Conservation (phyloP, 1,140 invertebrate genomes). For the Zaprionus kolodkinae region DNA sequence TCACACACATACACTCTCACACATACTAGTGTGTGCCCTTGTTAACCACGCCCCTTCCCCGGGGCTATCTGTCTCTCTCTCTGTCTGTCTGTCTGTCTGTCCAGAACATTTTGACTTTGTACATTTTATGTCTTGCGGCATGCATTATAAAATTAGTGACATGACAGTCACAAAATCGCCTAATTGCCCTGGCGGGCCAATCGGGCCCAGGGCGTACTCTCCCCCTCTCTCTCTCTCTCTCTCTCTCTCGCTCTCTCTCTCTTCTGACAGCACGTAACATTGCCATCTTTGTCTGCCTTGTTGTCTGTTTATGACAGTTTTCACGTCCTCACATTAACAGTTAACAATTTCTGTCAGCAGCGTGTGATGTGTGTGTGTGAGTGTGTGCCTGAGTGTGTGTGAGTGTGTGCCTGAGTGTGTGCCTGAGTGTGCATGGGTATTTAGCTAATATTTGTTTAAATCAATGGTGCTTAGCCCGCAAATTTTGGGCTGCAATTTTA, state of each 20-base stretch:
- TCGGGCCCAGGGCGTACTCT: neutral
- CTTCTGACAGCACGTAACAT: neutral
- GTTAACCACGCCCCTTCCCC: constrained; percentile 7
- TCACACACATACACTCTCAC: neutral
- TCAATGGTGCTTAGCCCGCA: constrained; percentile 57
- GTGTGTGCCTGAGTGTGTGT: neutral
- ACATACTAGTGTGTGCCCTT: neutral
- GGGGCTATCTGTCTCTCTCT: constrained; percentile 3
- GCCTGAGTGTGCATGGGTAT: constrained; percentile 13
- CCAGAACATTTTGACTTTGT: constrained; percentile 56
- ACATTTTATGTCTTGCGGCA: constrained; percentile 66
- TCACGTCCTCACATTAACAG: constrained; percentile 38
- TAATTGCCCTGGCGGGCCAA: constrained; percentile 27
- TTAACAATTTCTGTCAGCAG: constrained; percentile 39
- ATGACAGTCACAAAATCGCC: constrained; percentile 37
- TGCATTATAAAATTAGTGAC: constrained; percentile 72
- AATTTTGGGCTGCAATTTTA: constrained; percentile 2
- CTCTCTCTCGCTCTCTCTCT: neutral
- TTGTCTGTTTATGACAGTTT: constrained; percentile 48
- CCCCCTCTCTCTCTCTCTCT: neutral
- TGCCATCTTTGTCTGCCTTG: neutral
- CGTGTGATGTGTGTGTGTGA: neutral
- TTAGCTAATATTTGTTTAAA: constrained; percentile 61
- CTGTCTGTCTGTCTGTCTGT: constrained; percentile 21
- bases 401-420: neutral